These are phyloP conservation scores for Trissolcus japonicus DNA, from an alignment of 2,888 invertebrate genomes.

Conservation along the genomic window DNA sequence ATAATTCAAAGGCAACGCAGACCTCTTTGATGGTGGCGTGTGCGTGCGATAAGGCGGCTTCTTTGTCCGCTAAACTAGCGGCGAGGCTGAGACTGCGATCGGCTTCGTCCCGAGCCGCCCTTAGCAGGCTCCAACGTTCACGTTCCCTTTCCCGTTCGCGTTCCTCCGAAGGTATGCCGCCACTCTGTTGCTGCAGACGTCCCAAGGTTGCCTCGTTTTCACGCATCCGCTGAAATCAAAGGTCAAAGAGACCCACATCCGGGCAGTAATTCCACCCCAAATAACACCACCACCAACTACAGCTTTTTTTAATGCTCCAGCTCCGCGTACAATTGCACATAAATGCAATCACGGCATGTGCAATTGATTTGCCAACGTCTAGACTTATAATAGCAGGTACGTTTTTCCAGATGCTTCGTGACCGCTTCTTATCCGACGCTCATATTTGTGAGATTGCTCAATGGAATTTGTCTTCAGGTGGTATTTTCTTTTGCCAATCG, in stretches of 20 bases:
- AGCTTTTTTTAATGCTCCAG: constrained; percentile 42
- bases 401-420: constrained; percentile 39
- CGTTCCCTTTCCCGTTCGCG: constrained; percentile 86
- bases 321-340: constrained; percentile 44
- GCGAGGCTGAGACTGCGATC: constrained; percentile 91
- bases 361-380: constrained; percentile 25
- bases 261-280: constrained; percentile 72
- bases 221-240: constrained; percentile 83
- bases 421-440: constrained; percentile 22
- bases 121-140: constrained; percentile 90
- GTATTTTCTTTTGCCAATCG: constrained; percentile 1
- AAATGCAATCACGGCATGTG: constrained; percentile 3
- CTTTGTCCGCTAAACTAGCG: constrained; percentile 90
- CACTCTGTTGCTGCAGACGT: constrained; percentile 91
- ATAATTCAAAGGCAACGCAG: constrained; percentile 60
- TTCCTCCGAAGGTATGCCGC: constrained; percentile 91
- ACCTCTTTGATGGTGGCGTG: constrained; percentile 91
- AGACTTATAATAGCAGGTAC: constrained; percentile 43
- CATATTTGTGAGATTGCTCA: constrained; percentile 23
- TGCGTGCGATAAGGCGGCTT: constrained; percentile 89
- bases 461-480: constrained; percentile 17
- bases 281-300: constrained; percentile 69
- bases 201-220: constrained; percentile 87
- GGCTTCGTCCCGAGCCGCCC: constrained; percentile 93
- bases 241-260: constrained; percentile 72